Evolutionary conservation across 2,797 vertebrate genomes (phyloP), one percentile per base, ranked within the genome.

Genomic region (Crocodylus rhombifer): DNA sequence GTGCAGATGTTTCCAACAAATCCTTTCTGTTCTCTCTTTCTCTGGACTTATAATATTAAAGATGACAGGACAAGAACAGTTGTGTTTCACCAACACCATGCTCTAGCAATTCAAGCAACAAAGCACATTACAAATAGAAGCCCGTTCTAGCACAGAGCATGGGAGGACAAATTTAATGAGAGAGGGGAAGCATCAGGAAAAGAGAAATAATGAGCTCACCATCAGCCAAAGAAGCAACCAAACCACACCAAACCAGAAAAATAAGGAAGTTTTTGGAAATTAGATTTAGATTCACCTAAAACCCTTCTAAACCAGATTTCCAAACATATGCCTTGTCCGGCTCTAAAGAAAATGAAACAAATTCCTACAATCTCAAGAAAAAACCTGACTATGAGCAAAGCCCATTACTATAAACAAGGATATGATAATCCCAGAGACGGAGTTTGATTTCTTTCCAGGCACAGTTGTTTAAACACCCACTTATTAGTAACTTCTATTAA

Each of bases 151-250:
- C 87, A 61, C 76, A 0, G 0, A 95, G 30, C n/a, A 20, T 8
- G 18, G 64, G 16, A n/a, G 64, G 7, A 63, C 1, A 3, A 75
- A 36, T 93, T 95, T 92, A 63, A 78, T 87, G 88, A 42, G 74
- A 89, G 84, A 86, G 36, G 33, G 18, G 69, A 80, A 91, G 76
- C 89, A 56, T 82, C 60, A 61, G 93, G 84, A 1, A 62, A 67
- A 63, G 14, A 63, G 26, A 26, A 63, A 26, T 26, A 63, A 25
- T 26, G 15, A 67, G 30, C n/a, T 67, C 7, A 67, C n/a, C 26
- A 93, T 78, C 67, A 92, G 95, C 93, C n/a, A 80, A 87, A 91
- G 36, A 2, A 36, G 92, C 84, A 87, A 81, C 64, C 76, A 86
- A 6, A 51, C 42, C 42, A 51, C 42, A 51, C 42, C 10, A 51